Conservation (phyloP, 2,797 vertebrate genomes). For the Coilia nasus region DNA sequence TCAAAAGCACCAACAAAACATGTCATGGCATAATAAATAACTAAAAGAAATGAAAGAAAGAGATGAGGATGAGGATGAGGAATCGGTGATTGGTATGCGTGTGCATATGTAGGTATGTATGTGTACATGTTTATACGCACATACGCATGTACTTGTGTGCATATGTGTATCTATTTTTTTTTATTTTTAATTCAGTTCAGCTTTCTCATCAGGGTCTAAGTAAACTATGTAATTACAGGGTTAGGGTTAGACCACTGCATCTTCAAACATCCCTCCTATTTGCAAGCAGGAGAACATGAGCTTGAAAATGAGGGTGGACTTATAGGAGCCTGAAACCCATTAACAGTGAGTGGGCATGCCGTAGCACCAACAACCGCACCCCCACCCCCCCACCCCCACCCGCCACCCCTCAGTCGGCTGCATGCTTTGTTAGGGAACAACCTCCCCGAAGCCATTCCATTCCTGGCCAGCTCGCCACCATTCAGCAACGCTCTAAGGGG, state of each 20-base stretch:
- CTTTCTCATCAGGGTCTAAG: no score
- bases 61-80: no score
- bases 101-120: no score
- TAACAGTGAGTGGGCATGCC: background rate
- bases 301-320: background rate
- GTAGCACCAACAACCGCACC: conserved; percentile 13
- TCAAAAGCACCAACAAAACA: background rate
- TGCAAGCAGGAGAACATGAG: background rate
- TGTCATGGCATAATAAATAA: background rate
- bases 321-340: background rate
- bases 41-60: background rate
- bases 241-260: background rate
- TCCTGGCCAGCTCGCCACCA: conserved; percentile 50
- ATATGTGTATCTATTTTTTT: no score
- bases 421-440: conserved; percentile 65
- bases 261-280: background rate
- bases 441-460: conserved; percentile 57
- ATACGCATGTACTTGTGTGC: no score
- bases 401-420: conserved; percentile 51
- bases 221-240: background rate
- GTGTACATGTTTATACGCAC: no score
- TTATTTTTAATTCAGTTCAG: no score
- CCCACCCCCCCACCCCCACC: conserved; percentile 11
- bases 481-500: conserved; percentile 58
- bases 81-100: no score